A percentile compares a stretch with the other conserved stretches of the same genome.
These are phyloP conservation scores for Candoia aspera DNA, from an alignment of 2,113 vertebrate species.

Conservation along the genomic window DNA sequence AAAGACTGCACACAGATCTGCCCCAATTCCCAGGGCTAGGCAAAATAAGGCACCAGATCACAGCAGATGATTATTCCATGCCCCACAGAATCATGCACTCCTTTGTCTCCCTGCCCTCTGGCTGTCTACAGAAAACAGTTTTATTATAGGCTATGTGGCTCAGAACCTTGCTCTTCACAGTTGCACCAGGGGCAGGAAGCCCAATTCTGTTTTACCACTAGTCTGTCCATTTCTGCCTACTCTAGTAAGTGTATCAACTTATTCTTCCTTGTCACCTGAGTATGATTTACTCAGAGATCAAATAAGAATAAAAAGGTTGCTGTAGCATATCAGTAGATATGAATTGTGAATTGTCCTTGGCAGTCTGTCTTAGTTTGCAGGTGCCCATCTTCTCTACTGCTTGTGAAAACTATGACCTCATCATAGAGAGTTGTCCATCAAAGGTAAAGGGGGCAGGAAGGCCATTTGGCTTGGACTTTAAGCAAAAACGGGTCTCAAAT, in stretches of 20 bases:
- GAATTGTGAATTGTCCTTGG: neutral
- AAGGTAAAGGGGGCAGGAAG: neutral
- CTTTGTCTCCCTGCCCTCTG: no score
- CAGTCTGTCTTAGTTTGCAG: neutral
- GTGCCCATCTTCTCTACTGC: neutral
- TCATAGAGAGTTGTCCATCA: neutral
- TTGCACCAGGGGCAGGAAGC: neutral
- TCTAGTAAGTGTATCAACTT: neutral
- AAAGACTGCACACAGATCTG: no score
- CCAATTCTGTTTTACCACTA: neutral
- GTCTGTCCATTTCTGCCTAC: neutral
- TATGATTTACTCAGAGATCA: neutral
- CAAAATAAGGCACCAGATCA: no score
- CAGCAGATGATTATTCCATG: no score
- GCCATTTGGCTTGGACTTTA: neutral
- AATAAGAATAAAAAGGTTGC: neutral
- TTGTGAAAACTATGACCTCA: neutral
- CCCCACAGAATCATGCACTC: no score
- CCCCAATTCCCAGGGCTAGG: no score
- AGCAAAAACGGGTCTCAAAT: neutral
- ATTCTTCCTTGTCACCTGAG: neutral
- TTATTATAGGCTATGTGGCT: neutral
- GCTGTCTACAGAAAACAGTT: no score
- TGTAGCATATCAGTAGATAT: neutral
- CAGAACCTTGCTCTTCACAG: neutral